Base-by-base conservation (phyloP, 2,888 invertebrate species). In the Cheilosia impressa region DNA sequence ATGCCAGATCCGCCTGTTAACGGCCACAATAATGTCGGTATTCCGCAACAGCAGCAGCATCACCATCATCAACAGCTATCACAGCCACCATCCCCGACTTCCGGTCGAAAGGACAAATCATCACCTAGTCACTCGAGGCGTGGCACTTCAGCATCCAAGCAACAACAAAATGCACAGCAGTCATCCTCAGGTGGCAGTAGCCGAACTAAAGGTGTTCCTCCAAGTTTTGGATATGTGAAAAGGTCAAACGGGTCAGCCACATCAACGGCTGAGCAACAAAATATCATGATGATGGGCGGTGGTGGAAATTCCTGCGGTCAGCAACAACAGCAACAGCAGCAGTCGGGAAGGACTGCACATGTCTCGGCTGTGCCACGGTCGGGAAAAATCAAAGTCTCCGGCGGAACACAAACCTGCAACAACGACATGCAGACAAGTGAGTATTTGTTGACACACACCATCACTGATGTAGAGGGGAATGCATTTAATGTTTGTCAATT, bases 321-420 rank as follows among this genome's bases (percentile, higher is more conserved):
- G 19, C 83, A 83, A 17, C 82, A 87, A 27, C 81, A 68, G 6
- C 75, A 81, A 5, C 75, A 81, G 41, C 88, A 88, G 52, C 83
- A 87, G 41, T 17, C 87, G 87, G 94, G 94, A 24, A 93, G 94
- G 90, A 96, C 97, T 9, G 96, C 96, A 53, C 96, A 97, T 93
- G 96, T 97, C 41, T 96, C 97, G 66, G 96, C 96, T 3, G 97
- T 97, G 52, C 97, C 97, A 89, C 89, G 91, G n/a, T 96, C 96
- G 0, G 89, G 90, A 41, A 97, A 97, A 93, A 96, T 97, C 41
- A 97, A 97, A 93, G 96, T 97, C 31, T 97, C 97, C 6, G 97
- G 97, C 15, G 97, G 97, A 34, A 97, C 97, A 0, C 97, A 98
- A 92, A 97, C 97, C 6, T 96, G 96, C 89, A 96, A 95, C 43